Evolutionary conservation across 2,888 invertebrate genomes (phyloP), one percentile per base, ranked within the genome.

Genomic region (Eupithecia insigniata): DNA sequence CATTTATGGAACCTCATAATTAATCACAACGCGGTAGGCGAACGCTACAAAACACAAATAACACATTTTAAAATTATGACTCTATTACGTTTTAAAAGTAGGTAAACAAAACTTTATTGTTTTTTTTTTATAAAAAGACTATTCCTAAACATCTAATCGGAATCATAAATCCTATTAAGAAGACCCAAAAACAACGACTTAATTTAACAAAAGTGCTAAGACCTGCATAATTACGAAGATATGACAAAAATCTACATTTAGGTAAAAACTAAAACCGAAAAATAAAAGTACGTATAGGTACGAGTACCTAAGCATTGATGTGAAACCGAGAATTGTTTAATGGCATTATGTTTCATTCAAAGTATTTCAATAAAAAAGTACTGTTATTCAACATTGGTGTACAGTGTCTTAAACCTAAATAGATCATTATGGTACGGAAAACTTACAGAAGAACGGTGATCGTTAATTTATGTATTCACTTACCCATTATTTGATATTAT

Each of bases 1-100:
- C 88, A 71, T 22, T 78, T 78, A 79, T 78, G 71, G 65, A 22
- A 78, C 73, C 71, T 66, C 71, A 67, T 71, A 65, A 43, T 69
- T 72, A 55, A 71, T 62, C 55, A 66, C 55, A 66, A 64, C 64
- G 73, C 30, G 26, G 58, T 66, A 60, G 73, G 74, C 74, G 32
- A 75, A 72, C 30, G 34, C 69, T 7, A 67, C 62, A 64, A 64
- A 69, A 67, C 51, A 28, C 46, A 12, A 60, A 58, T 66, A 51
- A 58, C 55, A 74, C 67, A 69, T 70, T 64, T 71, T 61, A 64
- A 73, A 76, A 76, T 76, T 69, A 78, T 78, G 69, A 76, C 75
- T 78, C 60, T 73, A 79, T 78, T 71, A 74, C 51, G 28, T 68
- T 60, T 69, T 67, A 68, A 70, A 71, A 71, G 62, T 62, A 71